Evolutionary conservation across 2,888 invertebrate species (phyloP).

Genomic region (Mantis religiosa): DNA sequence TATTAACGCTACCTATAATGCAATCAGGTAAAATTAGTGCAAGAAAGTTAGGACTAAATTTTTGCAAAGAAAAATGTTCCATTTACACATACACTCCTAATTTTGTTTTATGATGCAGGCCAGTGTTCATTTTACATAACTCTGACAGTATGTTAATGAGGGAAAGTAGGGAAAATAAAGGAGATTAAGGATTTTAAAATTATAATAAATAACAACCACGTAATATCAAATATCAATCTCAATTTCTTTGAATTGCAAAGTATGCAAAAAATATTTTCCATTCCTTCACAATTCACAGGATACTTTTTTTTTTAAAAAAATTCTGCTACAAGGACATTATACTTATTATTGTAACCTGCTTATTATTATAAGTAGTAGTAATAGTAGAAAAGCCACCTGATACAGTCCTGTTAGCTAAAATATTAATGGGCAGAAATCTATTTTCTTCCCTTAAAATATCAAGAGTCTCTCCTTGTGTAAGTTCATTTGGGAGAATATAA

Average conservation of each 20-base stretch:
- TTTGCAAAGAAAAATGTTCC: too few species aligned
- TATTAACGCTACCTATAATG: too few species aligned
- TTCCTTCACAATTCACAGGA: conserved; percentile 7
- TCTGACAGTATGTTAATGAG: neutral
- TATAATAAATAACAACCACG: neutral
- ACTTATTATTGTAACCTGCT: neutral
- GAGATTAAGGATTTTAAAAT: neutral
- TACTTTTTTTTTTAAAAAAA: neutral
- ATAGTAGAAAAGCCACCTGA: conserved; percentile 14
- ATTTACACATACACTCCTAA: too few species aligned
- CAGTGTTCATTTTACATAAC: too few species aligned
- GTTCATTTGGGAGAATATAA: neutral
- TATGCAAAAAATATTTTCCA: conserved; percentile 5
- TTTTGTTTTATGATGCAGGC: too few species aligned
- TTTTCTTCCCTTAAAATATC: neutral
- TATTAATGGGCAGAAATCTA: neutral
- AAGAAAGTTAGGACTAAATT: too few species aligned
- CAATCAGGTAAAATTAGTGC: too few species aligned
- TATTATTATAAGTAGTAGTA: neutral
- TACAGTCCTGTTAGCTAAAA: neutral
- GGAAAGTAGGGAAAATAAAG: neutral
- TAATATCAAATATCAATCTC: conserved; percentile 6
- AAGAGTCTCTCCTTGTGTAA: neutral
- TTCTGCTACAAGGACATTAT: neutral
- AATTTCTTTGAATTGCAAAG: conserved; percentile 9